These are phyloP conservation scores for Todus mexicanus DNA, from an alignment of 2,797 vertebrate genomes.

Conservation along the genomic window DNA sequence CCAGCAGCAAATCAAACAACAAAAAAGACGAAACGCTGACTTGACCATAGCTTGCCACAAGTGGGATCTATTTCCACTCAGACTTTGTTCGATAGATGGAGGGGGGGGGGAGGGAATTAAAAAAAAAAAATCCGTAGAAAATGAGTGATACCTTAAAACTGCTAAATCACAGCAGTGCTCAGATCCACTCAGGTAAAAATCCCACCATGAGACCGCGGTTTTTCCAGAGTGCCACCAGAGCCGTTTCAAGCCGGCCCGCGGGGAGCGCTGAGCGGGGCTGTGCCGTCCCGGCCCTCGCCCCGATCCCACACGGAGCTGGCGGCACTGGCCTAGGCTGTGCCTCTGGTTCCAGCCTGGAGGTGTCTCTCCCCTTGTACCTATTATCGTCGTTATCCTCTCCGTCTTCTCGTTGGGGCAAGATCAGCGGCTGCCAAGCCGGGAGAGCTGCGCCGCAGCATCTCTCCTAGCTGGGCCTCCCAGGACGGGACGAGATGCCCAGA, in stretches of 20 bases:
- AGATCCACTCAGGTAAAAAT: rapidly evolving
- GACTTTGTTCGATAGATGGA: background rate
- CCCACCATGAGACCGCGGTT: background rate
- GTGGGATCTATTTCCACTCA: background rate
- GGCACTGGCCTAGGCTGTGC: no score
- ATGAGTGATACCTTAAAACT: background rate
- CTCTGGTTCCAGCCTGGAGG: background rate
- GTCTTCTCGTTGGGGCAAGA: background rate
- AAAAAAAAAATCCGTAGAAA: background rate
- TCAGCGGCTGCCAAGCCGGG: background rate
- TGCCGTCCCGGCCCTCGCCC: background rate
- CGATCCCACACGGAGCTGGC: background rate
- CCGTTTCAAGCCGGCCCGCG: background rate
- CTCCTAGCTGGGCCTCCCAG: background rate
- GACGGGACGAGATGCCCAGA: background rate
- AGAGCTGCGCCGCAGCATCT: background rate
- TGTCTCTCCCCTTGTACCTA: no score
- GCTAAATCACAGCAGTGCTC: background rate
- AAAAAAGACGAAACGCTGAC: background rate
- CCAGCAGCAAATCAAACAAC: background rate
- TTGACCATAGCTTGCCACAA: rapidly evolving
- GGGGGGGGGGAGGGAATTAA: no score
- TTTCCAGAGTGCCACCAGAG: background rate
- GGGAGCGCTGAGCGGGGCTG: background rate
- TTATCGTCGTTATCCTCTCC: background rate